These are phyloP conservation scores for Nycticebus coucang DNA, from an alignment of 2,113 vertebrate species.

Conservation along the genomic window DNA sequence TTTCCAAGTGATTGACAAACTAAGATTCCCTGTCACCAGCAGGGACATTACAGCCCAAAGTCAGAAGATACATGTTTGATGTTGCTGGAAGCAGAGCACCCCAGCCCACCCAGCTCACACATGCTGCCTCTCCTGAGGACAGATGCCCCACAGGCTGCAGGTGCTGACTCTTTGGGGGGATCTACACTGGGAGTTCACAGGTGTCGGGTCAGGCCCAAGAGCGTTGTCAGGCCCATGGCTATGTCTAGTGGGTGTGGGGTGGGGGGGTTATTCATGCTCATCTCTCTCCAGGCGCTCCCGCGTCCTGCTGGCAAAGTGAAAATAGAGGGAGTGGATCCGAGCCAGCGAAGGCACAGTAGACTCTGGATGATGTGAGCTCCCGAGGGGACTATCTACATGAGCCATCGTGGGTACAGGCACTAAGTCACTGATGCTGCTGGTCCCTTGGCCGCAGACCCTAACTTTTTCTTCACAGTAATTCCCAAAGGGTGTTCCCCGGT, in stretches of 20 bases:
- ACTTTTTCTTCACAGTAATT: background rate
- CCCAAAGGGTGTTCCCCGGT: background rate
- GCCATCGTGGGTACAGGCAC: background rate
- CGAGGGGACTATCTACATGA: background rate
- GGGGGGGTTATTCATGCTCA: background rate
- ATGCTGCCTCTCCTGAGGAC: background rate
- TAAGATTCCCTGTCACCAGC: background rate
- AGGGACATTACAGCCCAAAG: background rate
- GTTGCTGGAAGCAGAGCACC: background rate
- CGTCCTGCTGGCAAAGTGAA: slow-evolving; percentile 11
- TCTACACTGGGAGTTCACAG: background rate
- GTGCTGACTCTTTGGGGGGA: background rate
- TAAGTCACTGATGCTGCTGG: background rate
- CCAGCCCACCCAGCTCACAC: too few species aligned
- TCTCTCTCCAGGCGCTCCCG: slow-evolving; percentile 26
- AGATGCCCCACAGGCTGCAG: background rate
- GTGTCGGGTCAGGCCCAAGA: background rate
- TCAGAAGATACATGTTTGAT: background rate
- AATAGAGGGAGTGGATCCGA: slow-evolving; percentile 12
- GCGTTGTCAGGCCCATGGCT: background rate
- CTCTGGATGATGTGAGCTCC: background rate
- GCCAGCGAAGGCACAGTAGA: slow-evolving; percentile 18
- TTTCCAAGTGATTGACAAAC: background rate
- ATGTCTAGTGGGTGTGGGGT: background rate
- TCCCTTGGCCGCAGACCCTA: background rate